Base-by-base conservation (phyloP, 2,113 vertebrate species). In the Tyrannus savana region DNA sequence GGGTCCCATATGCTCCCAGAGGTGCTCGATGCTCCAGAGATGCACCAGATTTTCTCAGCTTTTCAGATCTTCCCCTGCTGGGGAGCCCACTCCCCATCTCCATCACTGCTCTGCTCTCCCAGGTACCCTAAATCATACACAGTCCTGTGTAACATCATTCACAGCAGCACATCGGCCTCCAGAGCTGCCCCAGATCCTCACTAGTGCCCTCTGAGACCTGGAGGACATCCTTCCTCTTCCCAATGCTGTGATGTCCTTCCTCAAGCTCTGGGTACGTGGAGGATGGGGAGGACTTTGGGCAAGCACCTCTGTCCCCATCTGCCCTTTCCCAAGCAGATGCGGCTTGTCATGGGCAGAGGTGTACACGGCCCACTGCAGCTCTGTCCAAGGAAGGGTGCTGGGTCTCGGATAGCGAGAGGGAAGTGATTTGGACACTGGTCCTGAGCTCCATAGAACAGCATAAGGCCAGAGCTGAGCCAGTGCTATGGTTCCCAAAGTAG, bases 41-140 rank as follows among this genome's bases (percentile, higher is more conserved):
- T 1, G 6, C n/a, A 60, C 39, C 1, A 50, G 3, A 1, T 3
- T 22, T 2, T 2, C 31, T 58, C 52, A 75, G 31, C 25, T 63
- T 90, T 75, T 67, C 42, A 63, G 42, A 33, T 67, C 52, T 55
- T 90, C 79, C 30, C 18, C 16, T 90, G 8, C 10, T 5, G 1
- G 25, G 44, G 44, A 86, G 75, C 12, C 37, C 79, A 28, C 30
- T 71, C 50, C 27, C n/a, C n/a, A 78, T 37, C 44, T 68, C n/a
- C n/a, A 75, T 35, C 58, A 31, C 31, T 44, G 37, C 46, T 85
- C n/a, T 5, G 6, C 4, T 22, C 28, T 28, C 42, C 33, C 2
- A 5, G 37, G n/a, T 27, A 68, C 30, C 47, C 49, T 69, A 55
- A 85, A 73, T 5, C 50, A 49, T 0, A 10, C 1, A 0, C 24